Percentiles rank a stretch among this genome's conserved stretches.
phyloP scores from a whole-genome alignment of 2,113 vertebrate species.

The Lamprotornis superbus region DNA sequence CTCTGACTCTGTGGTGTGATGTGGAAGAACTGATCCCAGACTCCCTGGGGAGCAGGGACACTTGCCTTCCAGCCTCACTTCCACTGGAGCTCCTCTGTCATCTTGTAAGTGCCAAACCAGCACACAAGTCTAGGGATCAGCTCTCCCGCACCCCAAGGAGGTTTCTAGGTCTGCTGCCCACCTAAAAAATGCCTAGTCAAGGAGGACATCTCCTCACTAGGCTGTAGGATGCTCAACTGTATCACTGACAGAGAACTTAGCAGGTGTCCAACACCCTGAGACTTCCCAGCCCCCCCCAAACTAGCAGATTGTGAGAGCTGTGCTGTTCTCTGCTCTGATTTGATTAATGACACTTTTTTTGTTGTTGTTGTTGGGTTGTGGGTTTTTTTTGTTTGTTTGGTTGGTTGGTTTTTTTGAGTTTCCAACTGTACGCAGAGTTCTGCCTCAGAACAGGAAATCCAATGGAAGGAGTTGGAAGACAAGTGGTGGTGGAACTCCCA shows the following conservation, averaged over 20 bases:
- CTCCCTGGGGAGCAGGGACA: no score
- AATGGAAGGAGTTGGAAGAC: neutral
- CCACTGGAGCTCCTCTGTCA: neutral
- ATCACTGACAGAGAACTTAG: neutral
- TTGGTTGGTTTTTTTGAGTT: neutral
- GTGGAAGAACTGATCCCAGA: neutral
- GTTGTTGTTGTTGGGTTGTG: no score
- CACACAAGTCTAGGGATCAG: neutral
- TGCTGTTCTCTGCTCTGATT: neutral
- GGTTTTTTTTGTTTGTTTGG: no score
- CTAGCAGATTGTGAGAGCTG: neutral
- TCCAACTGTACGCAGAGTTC: neutral
- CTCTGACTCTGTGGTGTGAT: fast-evolving
- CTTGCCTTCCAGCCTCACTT: neutral
- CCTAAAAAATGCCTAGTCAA: fast-evolving
- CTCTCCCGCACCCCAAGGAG: neutral
- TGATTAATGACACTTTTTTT: neutral
- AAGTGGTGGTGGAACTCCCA: neutral
- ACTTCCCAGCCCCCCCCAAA: neutral
- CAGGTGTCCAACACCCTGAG: neutral
- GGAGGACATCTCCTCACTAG: neutral
- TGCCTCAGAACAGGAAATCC: neutral
- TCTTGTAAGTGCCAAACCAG: neutral
- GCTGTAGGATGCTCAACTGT: fast-evolving
- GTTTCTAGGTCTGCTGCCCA: neutral